These are phyloP conservation scores for Sitobion miscanthi DNA, from an alignment of 1,140 invertebrate species.

Conservation along the genomic window DNA sequence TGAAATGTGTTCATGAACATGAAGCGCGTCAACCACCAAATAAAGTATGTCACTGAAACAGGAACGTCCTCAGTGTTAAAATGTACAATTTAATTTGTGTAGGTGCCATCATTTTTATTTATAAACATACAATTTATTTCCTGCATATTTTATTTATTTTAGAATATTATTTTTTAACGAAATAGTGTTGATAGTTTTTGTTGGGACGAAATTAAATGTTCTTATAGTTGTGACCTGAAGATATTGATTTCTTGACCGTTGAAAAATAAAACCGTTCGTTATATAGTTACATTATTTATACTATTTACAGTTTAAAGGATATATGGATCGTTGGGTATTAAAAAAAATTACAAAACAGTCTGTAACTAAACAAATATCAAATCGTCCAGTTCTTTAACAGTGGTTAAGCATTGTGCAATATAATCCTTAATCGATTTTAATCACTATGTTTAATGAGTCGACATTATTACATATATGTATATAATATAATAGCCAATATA, in stretches of 20 bases:
- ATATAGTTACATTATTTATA: not conserved
- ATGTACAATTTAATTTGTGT: slow-evolving; percentile 22
- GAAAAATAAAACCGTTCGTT: not conserved
- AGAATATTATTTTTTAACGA: not conserved
- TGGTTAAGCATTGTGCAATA: not conserved
- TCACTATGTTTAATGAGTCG: not conserved
- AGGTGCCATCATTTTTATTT: not conserved
- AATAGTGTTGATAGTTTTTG: not conserved
- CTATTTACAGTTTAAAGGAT: not conserved
- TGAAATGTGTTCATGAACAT: not conserved
- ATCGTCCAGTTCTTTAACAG: not conserved
- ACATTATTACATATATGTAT: not conserved
- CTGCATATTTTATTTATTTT: not conserved
- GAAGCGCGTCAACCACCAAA: not conserved
- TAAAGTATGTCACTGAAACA: not conserved
- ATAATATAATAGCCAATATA: not conserved
- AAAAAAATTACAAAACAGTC: not conserved
- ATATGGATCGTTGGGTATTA: not conserved
- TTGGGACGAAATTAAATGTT: not conserved
- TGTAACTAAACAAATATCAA: not conserved
- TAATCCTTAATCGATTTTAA: not conserved
- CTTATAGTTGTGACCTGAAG: not conserved
- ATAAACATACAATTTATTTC: not conserved
- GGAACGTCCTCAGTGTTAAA: not conserved
- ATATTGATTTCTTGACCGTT: not conserved